A percentile compares a stretch with the other conserved stretches of the same genome.
Conservation (phyloP, 2,888 invertebrate genomes). For the Plebejus argus region DNA sequence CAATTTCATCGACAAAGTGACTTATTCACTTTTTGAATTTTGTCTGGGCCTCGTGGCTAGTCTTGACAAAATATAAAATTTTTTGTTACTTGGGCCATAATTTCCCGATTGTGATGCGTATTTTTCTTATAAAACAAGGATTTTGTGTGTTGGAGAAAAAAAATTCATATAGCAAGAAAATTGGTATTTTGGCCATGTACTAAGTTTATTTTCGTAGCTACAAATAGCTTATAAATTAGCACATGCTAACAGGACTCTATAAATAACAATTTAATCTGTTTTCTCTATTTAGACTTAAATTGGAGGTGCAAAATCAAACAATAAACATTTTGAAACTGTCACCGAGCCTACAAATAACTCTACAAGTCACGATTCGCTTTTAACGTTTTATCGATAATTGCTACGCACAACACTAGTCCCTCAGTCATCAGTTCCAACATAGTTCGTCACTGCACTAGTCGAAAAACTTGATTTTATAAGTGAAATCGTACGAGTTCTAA, state of each 20-base stretch:
- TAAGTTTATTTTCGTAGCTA: not conserved
- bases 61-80: too few relatives aligned
- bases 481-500: constrained; percentile 1
- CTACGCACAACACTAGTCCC: constrained; percentile 17
- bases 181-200: too few relatives aligned
- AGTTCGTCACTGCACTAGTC: constrained; percentile 9
- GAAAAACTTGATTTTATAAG: constrained; percentile 30
- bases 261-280: not conserved
- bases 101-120: too few relatives aligned
- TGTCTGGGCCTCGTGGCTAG: too few relatives aligned
- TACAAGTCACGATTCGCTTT: constrained; percentile 16
- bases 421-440: not conserved
- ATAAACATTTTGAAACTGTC: not conserved
- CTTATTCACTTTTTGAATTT: too few relatives aligned
- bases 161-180: too few relatives aligned
- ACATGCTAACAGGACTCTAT: not conserved
- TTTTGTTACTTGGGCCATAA: too few relatives aligned
- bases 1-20: too few relatives aligned
- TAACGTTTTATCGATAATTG: constrained; percentile 32
- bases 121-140: too few relatives aligned
- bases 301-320: not conserved
- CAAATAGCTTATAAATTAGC: not conserved
- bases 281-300: not conserved
- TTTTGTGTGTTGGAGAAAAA: too few relatives aligned
- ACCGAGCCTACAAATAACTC: not conserved